Percentiles rank a stretch among this genome's conserved stretches.
Conservation (phyloP, 1,140 invertebrate genomes). For the Listronotus bonariensis region DNA sequence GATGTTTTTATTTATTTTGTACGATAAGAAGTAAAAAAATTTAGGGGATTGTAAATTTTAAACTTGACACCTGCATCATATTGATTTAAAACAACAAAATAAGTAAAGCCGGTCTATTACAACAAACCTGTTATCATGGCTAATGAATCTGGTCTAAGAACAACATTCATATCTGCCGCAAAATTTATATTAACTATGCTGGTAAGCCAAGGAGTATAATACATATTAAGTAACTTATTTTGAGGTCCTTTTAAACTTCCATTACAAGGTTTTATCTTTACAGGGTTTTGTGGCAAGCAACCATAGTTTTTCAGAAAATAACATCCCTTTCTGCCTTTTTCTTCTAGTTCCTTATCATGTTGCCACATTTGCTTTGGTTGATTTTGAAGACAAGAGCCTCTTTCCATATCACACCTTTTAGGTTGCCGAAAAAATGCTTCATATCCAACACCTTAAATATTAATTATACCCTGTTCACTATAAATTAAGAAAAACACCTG, state of each 20-base stretch:
- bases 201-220: conserved; percentile 47
- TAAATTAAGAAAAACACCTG: no score
- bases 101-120: neutral
- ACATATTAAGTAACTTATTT: conserved; percentile 40
- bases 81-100: neutral
- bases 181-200: conserved; percentile 57
- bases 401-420: conserved; percentile 54
- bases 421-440: conserved; percentile 58
- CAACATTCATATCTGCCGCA: conserved; percentile 56
- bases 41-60: no score
- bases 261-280: conserved; percentile 44
- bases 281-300: conserved; percentile 52
- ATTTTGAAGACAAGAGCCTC: conserved; percentile 58
- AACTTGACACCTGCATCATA: no score
- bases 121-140: conserved; percentile 52
- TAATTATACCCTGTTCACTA: no score
- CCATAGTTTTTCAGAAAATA: conserved; percentile 60
- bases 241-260: conserved; percentile 40
- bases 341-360: conserved; percentile 55
- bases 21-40: no score
- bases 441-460: conserved; percentile 53
- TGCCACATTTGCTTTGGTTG: conserved; percentile 58
- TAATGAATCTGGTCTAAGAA: conserved; percentile 50
- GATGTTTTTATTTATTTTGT: no score
- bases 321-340: conserved; percentile 53